Base-by-base conservation (phyloP, 1,140 invertebrate species). In the Aphelenchoides besseyi region DNA sequence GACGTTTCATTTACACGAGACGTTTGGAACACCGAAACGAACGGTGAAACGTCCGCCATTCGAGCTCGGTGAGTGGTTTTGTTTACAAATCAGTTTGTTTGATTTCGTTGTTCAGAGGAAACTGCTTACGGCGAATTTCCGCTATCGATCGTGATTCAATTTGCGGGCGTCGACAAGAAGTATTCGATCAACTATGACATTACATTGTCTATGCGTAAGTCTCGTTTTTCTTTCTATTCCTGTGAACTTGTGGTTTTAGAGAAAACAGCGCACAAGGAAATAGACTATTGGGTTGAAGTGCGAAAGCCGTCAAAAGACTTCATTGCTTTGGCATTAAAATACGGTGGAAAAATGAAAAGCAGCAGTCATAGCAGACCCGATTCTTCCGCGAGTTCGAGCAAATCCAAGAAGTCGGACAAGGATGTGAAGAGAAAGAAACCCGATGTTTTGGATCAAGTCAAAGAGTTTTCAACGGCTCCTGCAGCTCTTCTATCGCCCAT, bases 101-200 rank as follows among this genome's bases (percentile, higher is more conserved):
- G 5, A 29, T 59, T 5, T 18, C 5, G 5, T 5, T 23, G 5
- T 59, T 33, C 55, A 59, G 55, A 59, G 2, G 66, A 68, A 68
- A 68, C 48, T 66, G 66, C 12, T 53, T 68, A 68, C 29, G 66
- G 66, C 12, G 16, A 30, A 16, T 68, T 68, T 32, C 8, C 9
- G 12, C 9, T 68, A 52, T 9, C 16, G 12, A 63, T 68, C 12
- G 23, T n/a, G 23, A 23, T 68, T 29, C 18, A 64, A 18, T 68
- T 68, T 2, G 8, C 9, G 12, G 1, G 29, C 23, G 29, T 61
- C 41, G 16, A 53, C 1, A 68, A 63, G 48, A 26, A 18, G 2
- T 68, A 18, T 63, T 33, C 48, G 1, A 63, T 68, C 16, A 68
- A 63, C 33, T 63, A 68, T 32, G 66, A 68, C n/a, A 26, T 68